Evolutionary conservation across 2,888 invertebrate species (phyloP).

Genomic region (Himalopsyche kuldschensis): DNA sequence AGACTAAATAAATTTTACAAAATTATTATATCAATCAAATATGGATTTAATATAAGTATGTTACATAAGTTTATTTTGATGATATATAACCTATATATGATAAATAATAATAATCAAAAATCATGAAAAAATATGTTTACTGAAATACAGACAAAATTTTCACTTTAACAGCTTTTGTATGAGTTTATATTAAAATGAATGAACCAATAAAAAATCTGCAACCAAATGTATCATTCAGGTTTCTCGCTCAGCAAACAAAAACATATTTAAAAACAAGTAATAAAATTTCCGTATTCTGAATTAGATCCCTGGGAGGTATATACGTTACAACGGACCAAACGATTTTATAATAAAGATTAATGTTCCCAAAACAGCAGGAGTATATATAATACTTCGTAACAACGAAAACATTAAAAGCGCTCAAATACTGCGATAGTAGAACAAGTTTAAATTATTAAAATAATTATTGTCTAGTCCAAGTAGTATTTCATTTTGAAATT

Average conservation of each 20-base stretch:
- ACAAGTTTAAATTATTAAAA: neutral
- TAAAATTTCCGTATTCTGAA: neutral
- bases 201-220: neutral
- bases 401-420: neutral
- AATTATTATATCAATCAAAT: too few species aligned
- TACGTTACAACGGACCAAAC: slow-evolving; percentile 4
- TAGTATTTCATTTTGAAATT: too few species aligned
- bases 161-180: neutral
- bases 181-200: neutral
- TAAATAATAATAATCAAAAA: too few species aligned
- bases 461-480: neutral
- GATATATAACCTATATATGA: too few species aligned
- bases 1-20: too few species aligned
- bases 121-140: too few species aligned
- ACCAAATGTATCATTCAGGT: neutral
- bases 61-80: too few species aligned
- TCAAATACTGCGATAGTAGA: neutral
- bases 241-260: neutral
- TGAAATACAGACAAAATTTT: neutral
- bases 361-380: neutral
- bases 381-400: neutral
- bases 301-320: neutral
- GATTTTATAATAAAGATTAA: slow-evolving; percentile 11
- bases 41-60: too few species aligned
- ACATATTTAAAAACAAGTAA: neutral